phyloP scores from a whole-genome alignment of 2,888 invertebrate species.

The Melanophora roralis region DNA sequence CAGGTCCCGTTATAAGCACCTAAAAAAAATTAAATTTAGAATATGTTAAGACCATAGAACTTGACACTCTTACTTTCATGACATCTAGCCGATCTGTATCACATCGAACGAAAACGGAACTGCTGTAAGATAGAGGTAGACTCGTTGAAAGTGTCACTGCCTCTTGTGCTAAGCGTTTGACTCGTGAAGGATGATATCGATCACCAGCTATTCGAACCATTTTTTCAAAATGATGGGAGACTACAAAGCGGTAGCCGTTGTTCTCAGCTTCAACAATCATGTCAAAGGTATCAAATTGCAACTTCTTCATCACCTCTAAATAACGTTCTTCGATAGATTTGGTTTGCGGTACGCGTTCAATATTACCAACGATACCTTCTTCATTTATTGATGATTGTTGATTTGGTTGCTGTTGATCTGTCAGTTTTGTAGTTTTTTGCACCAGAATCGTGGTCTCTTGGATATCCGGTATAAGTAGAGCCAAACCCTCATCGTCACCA shows the following conservation, averaged over 20 bases:
- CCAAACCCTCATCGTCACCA: conserved; percentile 93
- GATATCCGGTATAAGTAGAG: conserved; percentile 92
- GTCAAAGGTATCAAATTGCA: conserved; percentile 95
- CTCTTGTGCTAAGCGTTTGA: conserved; percentile 95
- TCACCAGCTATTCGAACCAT: conserved; percentile 91
- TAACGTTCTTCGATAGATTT: conserved; percentile 86
- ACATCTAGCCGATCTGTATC: conserved; percentile 95
- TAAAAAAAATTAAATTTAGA: conserved; percentile 69
- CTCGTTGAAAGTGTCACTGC: conserved; percentile 95
- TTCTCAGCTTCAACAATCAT: conserved; percentile 90
- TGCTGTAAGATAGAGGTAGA: conserved; percentile 93
- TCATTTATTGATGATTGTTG: conserved; percentile 57
- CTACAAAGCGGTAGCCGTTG: conserved; percentile 87
- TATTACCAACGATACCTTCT: conserved; percentile 63
- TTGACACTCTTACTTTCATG: conserved; percentile 85
- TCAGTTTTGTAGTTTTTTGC: conserved; percentile 73
- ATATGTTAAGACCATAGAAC: not conserved
- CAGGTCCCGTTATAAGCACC: conserved; percentile 94
- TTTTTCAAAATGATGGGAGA: conserved; percentile 93
- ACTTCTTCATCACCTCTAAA: conserved; percentile 89
- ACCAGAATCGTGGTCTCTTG: conserved; percentile 80
- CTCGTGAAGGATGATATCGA: conserved; percentile 89
- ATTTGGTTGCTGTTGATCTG: conserved; percentile 70
- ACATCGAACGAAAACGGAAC: conserved; percentile 96
- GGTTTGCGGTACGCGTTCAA: conserved; percentile 79